Evolutionary conservation across 1,140 invertebrate genomes (phyloP).

Genomic region (Idris sp.): DNA sequence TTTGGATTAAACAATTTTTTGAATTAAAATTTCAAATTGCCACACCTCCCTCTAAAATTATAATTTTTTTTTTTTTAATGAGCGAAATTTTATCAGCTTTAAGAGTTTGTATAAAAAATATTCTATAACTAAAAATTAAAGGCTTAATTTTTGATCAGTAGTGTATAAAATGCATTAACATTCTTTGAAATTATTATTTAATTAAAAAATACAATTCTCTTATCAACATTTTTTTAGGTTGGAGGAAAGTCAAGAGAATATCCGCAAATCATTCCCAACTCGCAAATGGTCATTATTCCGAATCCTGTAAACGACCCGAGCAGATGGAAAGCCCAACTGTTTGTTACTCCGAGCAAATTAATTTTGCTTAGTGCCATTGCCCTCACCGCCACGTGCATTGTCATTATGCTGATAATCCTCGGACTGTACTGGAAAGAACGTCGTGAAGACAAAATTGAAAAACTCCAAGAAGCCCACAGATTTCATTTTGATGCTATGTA

Average conservation of each 20-base stretch:
- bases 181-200: too few relatives aligned
- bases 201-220: too few relatives aligned
- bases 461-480: conserved; percentile 89
- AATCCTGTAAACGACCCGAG: conserved; percentile 86
- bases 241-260: conserved; percentile 82
- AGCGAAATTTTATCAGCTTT: too few relatives aligned
- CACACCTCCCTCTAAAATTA: too few relatives aligned
- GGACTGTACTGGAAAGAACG: conserved; percentile 96
- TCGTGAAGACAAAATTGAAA: conserved; percentile 93
- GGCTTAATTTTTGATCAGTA: too few relatives aligned
- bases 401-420: conserved; percentile 91
- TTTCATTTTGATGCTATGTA: conserved; percentile 91
- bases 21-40: too few relatives aligned
- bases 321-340: conserved; percentile 95
- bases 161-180: too few relatives aligned
- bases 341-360: conserved; percentile 96
- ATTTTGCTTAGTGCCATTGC: conserved; percentile 95
- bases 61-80: too few relatives aligned
- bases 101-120: too few relatives aligned
- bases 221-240: conserved; percentile 70
- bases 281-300: conserved; percentile 97
- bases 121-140: too few relatives aligned
- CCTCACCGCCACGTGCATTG: conserved; percentile 89
- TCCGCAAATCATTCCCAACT: conserved; percentile 97
- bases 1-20: too few relatives aligned